Conservation (phyloP, 2,888 invertebrate genomes). For the Ornithoptera alexandrae region DNA sequence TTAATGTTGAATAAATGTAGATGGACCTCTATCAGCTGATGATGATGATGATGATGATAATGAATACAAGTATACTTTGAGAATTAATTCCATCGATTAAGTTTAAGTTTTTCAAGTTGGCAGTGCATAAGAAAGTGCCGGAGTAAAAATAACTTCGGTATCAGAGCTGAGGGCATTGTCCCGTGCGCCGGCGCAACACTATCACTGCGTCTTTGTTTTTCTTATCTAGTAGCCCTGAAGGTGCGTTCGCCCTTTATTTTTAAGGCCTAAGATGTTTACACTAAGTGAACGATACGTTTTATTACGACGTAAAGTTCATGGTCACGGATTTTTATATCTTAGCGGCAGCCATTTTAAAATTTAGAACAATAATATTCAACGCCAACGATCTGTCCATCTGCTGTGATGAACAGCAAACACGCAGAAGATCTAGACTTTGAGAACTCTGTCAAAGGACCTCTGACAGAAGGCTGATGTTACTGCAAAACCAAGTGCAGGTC, state of each 20-base stretch:
- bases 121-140: conserved; percentile 31
- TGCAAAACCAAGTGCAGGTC: no score
- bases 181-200: conserved; percentile 28
- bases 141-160: conserved; percentile 27
- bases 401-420: no score
- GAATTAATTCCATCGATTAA: no score
- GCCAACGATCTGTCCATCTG: no score
- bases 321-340: neutral
- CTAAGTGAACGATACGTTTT: conserved; percentile 34
- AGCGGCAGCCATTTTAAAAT: neutral
- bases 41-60: no score
- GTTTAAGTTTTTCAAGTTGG: neutral
- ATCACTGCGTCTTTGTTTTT: conserved; percentile 42
- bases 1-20: no score
- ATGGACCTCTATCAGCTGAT: no score
- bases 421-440: no score
- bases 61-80: no score
- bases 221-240: conserved; percentile 62
- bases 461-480: no score
- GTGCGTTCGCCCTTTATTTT: conserved; percentile 63
- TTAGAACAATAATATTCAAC: neutral
- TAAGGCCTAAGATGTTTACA: conserved; percentile 48
- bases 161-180: conserved; percentile 26
- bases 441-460: no score
- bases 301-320: conserved; percentile 12